Evolutionary conservation across 1,140 invertebrate species (phyloP), one percentile per base, ranked within the genome.

Genomic region (Lasioglossum albipes): DNA sequence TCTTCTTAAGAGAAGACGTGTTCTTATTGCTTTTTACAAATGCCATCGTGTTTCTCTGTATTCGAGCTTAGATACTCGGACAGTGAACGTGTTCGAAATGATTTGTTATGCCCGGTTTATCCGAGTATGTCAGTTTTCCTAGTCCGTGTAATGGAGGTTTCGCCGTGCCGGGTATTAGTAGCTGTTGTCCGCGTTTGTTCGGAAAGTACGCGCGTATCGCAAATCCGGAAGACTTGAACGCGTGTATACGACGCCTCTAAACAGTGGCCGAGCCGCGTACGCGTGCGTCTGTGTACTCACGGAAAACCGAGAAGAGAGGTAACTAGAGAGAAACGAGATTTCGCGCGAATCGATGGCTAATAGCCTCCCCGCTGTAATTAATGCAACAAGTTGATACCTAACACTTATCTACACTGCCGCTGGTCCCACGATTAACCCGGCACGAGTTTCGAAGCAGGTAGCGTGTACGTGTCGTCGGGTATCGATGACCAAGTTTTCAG

Each of bases 331-430:
- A 90, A 88, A 76, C 76, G 88, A 91, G 89, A 88, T 91, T 90
- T 89, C 83, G 87, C 84, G 87, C 85, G 89, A 93, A 93, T 93
- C 93, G 90, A 93, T 93, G 89, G 88, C 90, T 93, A 93, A 93
- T 93, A 92, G 91, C 89, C 88, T 88, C 86, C 87, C 88, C 86
- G 82, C 82, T 90, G 92, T 93, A 92, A 93, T 93, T 93, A 93
- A 93, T 91, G 93, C 93, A 93, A 93, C 93, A 93, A 93, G 93
- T 93, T 93, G 92, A 93, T 93, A 92, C 89, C 90, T 85, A 89
- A 90, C 91, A 92, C 91, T 93, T 91, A 92, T 92, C 89, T 91
- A 89, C 84, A 81, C 62, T 81, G 61, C 70, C 74, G 77, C 83
- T 82, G 87, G 87, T 90, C 89, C 90, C 89, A 88, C 82, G 83